Base-by-base conservation (phyloP, 2,888 invertebrate genomes). In the Eucera pruinosa region DNA sequence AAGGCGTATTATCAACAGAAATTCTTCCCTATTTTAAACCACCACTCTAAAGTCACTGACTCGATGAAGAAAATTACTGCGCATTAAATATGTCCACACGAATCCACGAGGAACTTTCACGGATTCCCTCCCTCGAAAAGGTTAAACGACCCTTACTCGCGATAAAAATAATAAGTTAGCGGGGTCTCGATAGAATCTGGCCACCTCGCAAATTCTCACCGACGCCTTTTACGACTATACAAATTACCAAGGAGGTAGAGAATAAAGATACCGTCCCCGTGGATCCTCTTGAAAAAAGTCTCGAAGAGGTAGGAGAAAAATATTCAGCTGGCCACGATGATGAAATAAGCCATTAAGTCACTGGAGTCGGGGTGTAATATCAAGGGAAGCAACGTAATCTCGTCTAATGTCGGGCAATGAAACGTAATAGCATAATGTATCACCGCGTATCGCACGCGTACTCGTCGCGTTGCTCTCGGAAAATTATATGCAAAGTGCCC, bases 381-480 rank as follows among this genome's bases (percentile, higher is more conserved):
- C 74, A 77, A 70, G 73, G 71, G 69, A 67, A 79, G 81, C 72
- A 74, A 71, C 84, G 81, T 76, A 81, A 80, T 83, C 85, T 84
- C 76, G 80, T 77, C 85, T 84, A 85, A 84, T 83, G 84, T 84
- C 81, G 70, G 64, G 71, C 85, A 82, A 81, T 84, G 84, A 84
- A 81, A 78, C 72, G 75, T 77, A 79, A 84, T 82, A 61, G 84
- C 79, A 47, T 68, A 62, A 72, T 84, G 84, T 79, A 84, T 84
- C 79, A 84, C 43, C 65, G 68, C 78, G 64, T 83, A 81, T 81
- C 75, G 73, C 66, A 45, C 41, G 61, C 41, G 23, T 20, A 45
- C 58, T 66, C 47, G 69, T 36, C 52, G 30, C 39, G 62, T 68
- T 50, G 60, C 67, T 27, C 47, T n/a, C 23, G 33, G 39, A 43